Evolutionary conservation across 1,140 invertebrate genomes (phyloP).

Genomic region (Hestina assimilis): DNA sequence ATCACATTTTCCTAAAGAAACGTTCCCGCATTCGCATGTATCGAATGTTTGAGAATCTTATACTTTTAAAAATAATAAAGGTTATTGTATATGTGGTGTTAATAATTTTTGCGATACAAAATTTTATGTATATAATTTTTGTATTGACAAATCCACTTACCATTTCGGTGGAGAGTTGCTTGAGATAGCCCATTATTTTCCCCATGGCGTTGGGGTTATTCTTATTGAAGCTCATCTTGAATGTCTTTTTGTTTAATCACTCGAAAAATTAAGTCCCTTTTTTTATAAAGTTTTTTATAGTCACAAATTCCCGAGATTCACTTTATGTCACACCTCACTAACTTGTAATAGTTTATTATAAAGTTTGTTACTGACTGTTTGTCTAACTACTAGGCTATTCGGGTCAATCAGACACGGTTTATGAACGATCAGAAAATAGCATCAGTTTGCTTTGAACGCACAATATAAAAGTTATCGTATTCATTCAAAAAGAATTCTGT

Average conservation of each 20-base stretch:
- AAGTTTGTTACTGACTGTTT: conserved; percentile 18
- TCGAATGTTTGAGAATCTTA: too few relatives aligned
- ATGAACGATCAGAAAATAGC: conserved; percentile 26
- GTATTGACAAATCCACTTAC: conserved; percentile 55
- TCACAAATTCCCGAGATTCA: conserved; percentile 61
- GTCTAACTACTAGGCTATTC: conserved; percentile 25
- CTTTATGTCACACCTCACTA: conserved; percentile 52
- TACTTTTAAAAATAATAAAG: too few relatives aligned
- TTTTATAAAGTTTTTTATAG: conserved; percentile 47
- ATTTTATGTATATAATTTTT: not conserved
- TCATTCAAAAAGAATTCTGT: conserved; percentile 49
- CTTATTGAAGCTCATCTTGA: conserved; percentile 76
- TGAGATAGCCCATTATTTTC: conserved; percentile 73
- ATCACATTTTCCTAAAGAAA: not conserved
- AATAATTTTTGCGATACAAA: not conserved
- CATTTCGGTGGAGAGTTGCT: conserved; percentile 75
- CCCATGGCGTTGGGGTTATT: conserved; percentile 72
- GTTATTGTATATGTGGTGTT: too few relatives aligned
- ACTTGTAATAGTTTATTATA: conserved; percentile 15
- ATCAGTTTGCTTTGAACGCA: conserved; percentile 23
- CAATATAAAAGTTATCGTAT: conserved; percentile 32
- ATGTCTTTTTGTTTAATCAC: too few relatives aligned
- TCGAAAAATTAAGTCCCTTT: too few relatives aligned
- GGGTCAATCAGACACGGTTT: conserved; percentile 53
- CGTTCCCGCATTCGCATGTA: not conserved